phyloP scores from a whole-genome alignment of 1,140 invertebrate genomes.

The Drosophila littoralis region DNA sequence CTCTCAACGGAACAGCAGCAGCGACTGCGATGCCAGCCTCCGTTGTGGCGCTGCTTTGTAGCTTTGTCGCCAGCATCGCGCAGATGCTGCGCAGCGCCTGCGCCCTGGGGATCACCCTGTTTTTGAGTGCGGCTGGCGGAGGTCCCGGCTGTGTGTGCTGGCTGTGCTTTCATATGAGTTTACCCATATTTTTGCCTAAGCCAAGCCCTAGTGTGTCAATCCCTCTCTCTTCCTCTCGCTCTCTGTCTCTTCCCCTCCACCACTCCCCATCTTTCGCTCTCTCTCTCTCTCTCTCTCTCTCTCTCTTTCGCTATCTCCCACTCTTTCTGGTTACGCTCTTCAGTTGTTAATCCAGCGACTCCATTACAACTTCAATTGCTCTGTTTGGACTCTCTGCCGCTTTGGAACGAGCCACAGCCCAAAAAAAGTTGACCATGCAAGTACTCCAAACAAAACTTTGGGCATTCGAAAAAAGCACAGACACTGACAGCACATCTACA shows the following conservation, averaged over 20 bases:
- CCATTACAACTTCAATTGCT: slow-evolving; percentile 63
- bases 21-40: slow-evolving; percentile 6
- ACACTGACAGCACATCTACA: slow-evolving; percentile 12
- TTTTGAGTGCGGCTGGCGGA: slow-evolving; percentile 49
- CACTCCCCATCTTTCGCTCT: neutral
- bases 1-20: slow-evolving; percentile 36
- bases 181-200: slow-evolving; percentile 34
- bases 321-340: slow-evolving; percentile 48
- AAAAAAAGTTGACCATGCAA: slow-evolving; percentile 60
- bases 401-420: slow-evolving; percentile 73
- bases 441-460: slow-evolving; percentile 43
- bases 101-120: slow-evolving; percentile 59
- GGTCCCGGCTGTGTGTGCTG: slow-evolving; percentile 11
- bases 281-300: slow-evolving; percentile 5
- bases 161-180: slow-evolving; percentile 22
- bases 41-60: slow-evolving; percentile 45
- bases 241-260: neutral
- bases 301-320: neutral
- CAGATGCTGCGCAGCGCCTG: slow-evolving; percentile 74
- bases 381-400: slow-evolving; percentile 56
- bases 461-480: slow-evolving; percentile 19
- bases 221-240: slow-evolving; percentile 19
- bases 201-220: slow-evolving; percentile 62
- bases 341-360: slow-evolving; percentile 58
- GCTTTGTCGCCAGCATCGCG: slow-evolving; percentile 58